Evolutionary conservation across 2,113 vertebrate genomes (phyloP), one percentile per base, ranked within the genome.

Genomic region (Heterotilapia buettikoferi): DNA sequence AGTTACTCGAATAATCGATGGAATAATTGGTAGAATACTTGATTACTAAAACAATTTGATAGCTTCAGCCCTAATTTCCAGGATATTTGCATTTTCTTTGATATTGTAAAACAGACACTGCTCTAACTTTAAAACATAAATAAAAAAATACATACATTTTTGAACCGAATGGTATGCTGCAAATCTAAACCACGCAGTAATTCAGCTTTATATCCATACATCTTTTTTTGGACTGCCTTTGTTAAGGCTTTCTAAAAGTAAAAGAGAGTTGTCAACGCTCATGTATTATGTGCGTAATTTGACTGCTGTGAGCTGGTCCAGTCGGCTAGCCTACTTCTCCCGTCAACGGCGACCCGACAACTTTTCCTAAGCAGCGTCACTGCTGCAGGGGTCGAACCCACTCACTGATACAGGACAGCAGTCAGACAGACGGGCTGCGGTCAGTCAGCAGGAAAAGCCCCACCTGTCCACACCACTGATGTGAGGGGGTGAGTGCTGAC

Each of bases 401-500:
- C 43, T 50, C 71, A 47, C 71, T 7, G 16, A 31, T 5, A 24
- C 63, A 9, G 63, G 7, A 10, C 66, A 16, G 38, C 33, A 26
- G 54, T 26, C 52, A 54, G 26, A 73, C 80, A 80, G 90, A 82
- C 57, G 66, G 59, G 50, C 29, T 83, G 9, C 81, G 52, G 89
- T 88, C 88, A 82, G 92, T 93, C 94, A 93, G 93, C 91, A 79
- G 31, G 26, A 80, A 84, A 54, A 71, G 9, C 18, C n/a, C 47
- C 66, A 59, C 82, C 73, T 89, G 26, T 31, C 82, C 79, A 57
- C 83, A 53, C 24, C 47, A 80, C 73, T 90, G 91, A 90, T 88
- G 26, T 78, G 86, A 80, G 26, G 86, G 87, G 91, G 89, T 90
- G 92, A 93, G 10, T 83, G 92, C 95, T 94, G 94, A 95, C 94